Conservation (phyloP, 2,113 vertebrate species). For the Limnothrissa miodon region DNA sequence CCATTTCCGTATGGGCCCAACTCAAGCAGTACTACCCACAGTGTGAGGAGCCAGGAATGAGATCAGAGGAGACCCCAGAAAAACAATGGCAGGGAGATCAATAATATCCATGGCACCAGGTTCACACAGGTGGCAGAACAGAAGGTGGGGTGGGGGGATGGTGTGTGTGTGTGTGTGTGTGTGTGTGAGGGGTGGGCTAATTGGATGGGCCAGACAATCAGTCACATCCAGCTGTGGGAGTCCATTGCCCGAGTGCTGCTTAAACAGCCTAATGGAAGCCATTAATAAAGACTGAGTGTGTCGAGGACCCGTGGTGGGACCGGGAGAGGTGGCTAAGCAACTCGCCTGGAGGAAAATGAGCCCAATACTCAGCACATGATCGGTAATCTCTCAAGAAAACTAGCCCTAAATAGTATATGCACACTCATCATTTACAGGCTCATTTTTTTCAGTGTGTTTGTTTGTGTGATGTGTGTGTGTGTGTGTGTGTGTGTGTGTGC, state of each 20-base stretch:
- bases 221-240: conserved; percentile 51
- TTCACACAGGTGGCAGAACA: conserved; percentile 41
- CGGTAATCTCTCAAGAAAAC: conserved; percentile 24
- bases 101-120: conserved; percentile 24
- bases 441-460: neutral
- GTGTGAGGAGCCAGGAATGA: conserved; percentile 26
- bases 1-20: neutral
- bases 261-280: conserved; percentile 59
- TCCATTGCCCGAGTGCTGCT: conserved; percentile 47
- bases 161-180: conserved; percentile 16
- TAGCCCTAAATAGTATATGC: conserved; percentile 31
- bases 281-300: conserved; percentile 63
- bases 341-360: conserved; percentile 14
- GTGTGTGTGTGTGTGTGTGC: neutral
- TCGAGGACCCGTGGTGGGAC: conserved; percentile 28
- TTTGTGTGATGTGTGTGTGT: neutral
- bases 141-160: conserved; percentile 29
- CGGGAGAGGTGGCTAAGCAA: conserved; percentile 38
- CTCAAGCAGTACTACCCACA: neutral
- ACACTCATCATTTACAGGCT: conserved; percentile 44
- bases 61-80: conserved; percentile 24
- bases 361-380: conserved; percentile 26
- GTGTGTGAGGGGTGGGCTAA: conserved; percentile 38
- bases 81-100: conserved; percentile 21
- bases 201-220: conserved; percentile 51